A percentile compares a stretch with the other conserved stretches of the same genome.
phyloP scores from a whole-genome alignment of 2,888 invertebrate species.

The Drosophila gaucha region DNA sequence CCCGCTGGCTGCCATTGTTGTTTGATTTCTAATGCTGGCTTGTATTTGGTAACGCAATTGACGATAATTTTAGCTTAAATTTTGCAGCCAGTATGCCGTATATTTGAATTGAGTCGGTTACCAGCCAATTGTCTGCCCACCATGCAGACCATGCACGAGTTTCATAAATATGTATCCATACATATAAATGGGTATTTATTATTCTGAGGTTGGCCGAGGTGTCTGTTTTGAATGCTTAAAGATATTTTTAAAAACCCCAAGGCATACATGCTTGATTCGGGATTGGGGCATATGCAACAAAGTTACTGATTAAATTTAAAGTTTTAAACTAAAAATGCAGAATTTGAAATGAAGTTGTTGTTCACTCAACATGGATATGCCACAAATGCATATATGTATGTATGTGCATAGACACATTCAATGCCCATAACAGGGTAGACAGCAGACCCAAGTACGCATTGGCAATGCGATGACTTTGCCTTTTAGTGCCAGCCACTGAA shows the following conservation, averaged over 20 bases:
- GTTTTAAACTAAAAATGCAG: not conserved
- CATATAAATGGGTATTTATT: conserved; percentile 41
- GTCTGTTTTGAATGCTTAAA: conserved; percentile 23
- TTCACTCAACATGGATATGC: conserved; percentile 1
- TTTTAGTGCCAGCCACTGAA: conserved; percentile 23
- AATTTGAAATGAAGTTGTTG: conserved; percentile 16
- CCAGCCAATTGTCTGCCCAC: conserved; percentile 4
- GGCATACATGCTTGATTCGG: not conserved
- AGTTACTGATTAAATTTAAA: conserved; percentile 1
- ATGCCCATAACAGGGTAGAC: not conserved
- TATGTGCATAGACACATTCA: conserved; percentile 1
- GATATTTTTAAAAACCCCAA: conserved; percentile 4
- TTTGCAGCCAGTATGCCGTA: conserved; percentile 8
- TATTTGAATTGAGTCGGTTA: conserved; percentile 1
- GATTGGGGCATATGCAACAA: conserved; percentile 2
- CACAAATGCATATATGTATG: not conserved
- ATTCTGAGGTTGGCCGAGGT: conserved; percentile 37
- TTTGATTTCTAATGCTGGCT: conserved; percentile 73
- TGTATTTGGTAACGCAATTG: conserved; percentile 42
- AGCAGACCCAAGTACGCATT: conserved; percentile 16
- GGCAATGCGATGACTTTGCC: conserved; percentile 42
- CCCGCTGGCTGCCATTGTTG: conserved; percentile 53
- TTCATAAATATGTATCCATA: conserved; percentile 33
- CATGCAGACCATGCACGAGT: conserved; percentile 4
- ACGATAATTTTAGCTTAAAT: conserved; percentile 58